Evolutionary conservation across 2,888 invertebrate genomes (phyloP).

Genomic region (Apamea sordens): DNA sequence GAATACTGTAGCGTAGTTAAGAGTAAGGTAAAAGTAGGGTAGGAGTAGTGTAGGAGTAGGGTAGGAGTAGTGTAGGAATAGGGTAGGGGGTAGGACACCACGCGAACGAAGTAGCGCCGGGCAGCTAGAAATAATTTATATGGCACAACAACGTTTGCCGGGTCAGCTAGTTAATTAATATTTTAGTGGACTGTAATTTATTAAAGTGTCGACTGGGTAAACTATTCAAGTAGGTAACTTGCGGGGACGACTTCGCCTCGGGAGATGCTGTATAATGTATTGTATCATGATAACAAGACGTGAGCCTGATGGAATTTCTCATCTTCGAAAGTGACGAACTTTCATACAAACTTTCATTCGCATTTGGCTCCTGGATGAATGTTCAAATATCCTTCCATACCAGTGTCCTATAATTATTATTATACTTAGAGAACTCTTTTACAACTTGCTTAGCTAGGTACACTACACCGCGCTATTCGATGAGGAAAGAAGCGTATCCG

Average conservation of each 20-base stretch:
- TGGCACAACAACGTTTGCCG: too few species aligned
- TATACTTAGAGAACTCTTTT: neutral
- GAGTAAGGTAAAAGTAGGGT: too few species aligned
- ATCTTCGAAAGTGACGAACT: neutral
- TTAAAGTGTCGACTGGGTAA: neutral
- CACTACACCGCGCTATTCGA: neutral
- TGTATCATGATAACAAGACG: neutral
- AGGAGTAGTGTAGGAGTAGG: too few species aligned
- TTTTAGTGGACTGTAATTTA: constrained; percentile 5
- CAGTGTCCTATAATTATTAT: too few species aligned
- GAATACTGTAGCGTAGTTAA: too few species aligned
- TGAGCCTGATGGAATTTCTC: neutral
- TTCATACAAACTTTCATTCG: neutral
- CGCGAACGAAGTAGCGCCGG: too few species aligned
- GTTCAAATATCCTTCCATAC: neutral
- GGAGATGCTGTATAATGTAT: neutral
- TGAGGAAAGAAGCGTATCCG: neutral
- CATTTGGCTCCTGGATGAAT: neutral
- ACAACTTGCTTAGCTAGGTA: neutral
- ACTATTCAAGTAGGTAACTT: neutral
- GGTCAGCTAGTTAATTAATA: too few species aligned
- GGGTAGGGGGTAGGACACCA: too few species aligned
- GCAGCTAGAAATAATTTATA: too few species aligned
- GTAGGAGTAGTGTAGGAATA: too few species aligned
- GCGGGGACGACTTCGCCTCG: neutral